Conservation (phyloP, 2,888 invertebrate species). For the Chymomyza amoena region DNA sequence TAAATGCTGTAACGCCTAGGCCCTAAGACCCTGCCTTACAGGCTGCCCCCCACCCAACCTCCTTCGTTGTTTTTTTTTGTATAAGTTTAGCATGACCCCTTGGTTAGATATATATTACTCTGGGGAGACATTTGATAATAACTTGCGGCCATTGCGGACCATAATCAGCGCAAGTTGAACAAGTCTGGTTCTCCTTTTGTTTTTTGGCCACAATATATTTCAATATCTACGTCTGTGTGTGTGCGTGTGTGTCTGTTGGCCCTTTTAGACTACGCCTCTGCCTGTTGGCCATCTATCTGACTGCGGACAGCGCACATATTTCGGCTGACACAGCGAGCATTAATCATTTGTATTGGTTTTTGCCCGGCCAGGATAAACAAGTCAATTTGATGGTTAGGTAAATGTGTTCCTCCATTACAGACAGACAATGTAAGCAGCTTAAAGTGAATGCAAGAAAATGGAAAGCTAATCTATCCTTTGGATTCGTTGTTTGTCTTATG, state of each 20-base stretch:
- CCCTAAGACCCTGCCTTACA: background rate
- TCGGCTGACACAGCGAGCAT: constrained; percentile 61
- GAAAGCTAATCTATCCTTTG: background rate
- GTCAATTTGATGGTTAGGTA: constrained; percentile 41
- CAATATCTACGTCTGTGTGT: background rate
- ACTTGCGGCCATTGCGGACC: constrained; percentile 61
- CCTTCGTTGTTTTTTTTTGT: background rate
- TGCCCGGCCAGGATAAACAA: constrained; percentile 44
- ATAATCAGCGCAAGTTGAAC: constrained; percentile 68
- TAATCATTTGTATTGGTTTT: constrained; percentile 58
- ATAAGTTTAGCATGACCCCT: background rate
- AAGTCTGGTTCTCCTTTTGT: constrained; percentile 38
- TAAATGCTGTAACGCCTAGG: constrained; percentile 50
- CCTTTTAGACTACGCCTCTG: background rate
- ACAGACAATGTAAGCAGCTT: background rate
- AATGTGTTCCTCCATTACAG: background rate
- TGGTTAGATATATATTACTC: constrained; percentile 59
- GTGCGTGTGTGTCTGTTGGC: background rate
- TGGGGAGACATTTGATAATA: constrained; percentile 69
- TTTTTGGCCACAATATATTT: constrained; percentile 24
- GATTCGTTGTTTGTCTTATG: background rate
- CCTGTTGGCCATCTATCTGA: constrained; percentile 26
- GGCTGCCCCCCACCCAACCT: background rate
- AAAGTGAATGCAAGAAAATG: background rate
- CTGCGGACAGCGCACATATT: constrained; percentile 56